Base-by-base conservation (phyloP, 2,113 vertebrate species). In the Helogale parvula region DNA sequence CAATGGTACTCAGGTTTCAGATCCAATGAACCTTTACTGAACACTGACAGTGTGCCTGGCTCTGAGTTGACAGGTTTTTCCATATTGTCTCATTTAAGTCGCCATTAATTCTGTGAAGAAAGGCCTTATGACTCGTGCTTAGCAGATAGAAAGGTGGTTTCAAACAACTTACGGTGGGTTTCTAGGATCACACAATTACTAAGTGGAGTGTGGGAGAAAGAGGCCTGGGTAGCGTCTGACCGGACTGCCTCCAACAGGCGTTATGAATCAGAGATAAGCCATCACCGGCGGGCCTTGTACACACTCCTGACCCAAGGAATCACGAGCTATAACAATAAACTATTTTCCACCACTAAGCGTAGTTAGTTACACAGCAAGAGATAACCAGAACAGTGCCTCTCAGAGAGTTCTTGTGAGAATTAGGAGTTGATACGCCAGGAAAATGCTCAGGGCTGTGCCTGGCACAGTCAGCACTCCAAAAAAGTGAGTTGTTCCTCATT, bases 71-170 rank as follows among this genome's bases (percentile, higher is more conserved):
- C 12, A 83, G 13, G 1, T 16, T 68, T 91, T n/a, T 38, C 23
- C 21, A 7, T 33, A 35, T 3, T 17, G 12, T 76, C 57, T 65
- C 54, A 77, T 77, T 80, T 69, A 96, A 92, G 63, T 41, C 15
- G 21, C 65, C 33, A 71, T 65, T 52, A 41, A 13, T 10, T 90
- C 31, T 71, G 19, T 38, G 52, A 93, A 88, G 81, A 84, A 96
- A 82, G 27, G 14, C 52, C n/a, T 72, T 68, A 33, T 47, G 76
- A 63, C 29, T 52, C 14, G 6, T 35, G 23, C 8, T 82, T 88
- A 88, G 82, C 31, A 96, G 71, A 85, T 66, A 25, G 23, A 72
- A 96, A 90, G 31, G 50, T 19, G 23, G 21, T 33, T 96, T 82
- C 57, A 65, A 83, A 84, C 79, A 29, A n/a, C 21, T 47, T 16